A percentile compares a stretch with the other conserved stretches of the same genome.
Evolutionary conservation across 2,888 invertebrate genomes (phyloP).

Genomic region (Tenthredo amoena): DNA sequence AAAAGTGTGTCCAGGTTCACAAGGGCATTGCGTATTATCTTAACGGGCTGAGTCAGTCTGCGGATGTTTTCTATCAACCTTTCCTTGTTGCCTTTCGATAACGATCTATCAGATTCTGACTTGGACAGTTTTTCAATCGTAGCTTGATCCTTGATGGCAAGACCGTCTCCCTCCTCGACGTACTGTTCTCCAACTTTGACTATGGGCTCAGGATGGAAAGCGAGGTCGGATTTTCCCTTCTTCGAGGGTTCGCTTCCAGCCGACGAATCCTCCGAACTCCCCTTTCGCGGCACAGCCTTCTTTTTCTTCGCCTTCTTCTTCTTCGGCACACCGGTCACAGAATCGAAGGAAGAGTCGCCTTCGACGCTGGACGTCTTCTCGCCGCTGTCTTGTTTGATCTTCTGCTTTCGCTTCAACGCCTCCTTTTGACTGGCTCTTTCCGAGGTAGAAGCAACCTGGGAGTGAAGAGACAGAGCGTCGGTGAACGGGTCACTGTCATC

Average conservation of each 20-base stretch:
- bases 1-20: conserved; percentile 63
- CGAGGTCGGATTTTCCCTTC: conserved; percentile 38
- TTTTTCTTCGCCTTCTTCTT: conserved; percentile 72
- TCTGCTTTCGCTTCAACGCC: conserved; percentile 56
- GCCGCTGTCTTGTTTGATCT: conserved; percentile 74
- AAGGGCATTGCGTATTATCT: conserved; percentile 66
- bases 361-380: conserved; percentile 78
- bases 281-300: conserved; percentile 61
- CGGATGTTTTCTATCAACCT: conserved; percentile 65
- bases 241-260: conserved; percentile 36
- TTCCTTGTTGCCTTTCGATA: conserved; percentile 66
- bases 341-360: conserved; percentile 71
- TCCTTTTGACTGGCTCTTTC: conserved; percentile 75
- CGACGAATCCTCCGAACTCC: conserved; percentile 68
- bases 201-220: conserved; percentile 19
- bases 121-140: conserved; percentile 50
- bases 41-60: conserved; percentile 66
- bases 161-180: conserved; percentile 52
- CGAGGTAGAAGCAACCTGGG: conserved; percentile 76
- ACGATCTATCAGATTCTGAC: conserved; percentile 63
- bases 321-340: conserved; percentile 63
- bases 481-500: conserved; percentile 75
- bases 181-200: conserved; percentile 47
- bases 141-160: conserved; percentile 45
- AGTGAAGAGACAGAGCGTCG: conserved; percentile 69